Evolutionary conservation across 2,888 invertebrate species (phyloP), one percentile per base, ranked within the genome.

Genomic region (Pammene aurita): DNA sequence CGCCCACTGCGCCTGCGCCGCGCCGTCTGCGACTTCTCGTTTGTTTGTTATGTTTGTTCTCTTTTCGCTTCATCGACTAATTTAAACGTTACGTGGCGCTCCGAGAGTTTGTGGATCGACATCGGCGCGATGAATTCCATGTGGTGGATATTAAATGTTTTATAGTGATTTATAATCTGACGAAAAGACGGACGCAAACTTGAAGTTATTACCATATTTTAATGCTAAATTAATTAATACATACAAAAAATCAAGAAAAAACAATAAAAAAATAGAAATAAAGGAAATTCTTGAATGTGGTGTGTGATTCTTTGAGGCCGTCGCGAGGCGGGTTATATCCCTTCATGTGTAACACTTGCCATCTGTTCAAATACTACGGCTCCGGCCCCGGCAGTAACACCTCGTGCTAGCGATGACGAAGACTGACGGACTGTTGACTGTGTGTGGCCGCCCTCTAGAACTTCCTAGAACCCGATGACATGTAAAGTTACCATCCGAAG

Each of bases 211-310:
- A 90, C 89, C 90, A 88, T 89, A 87, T 88, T 90, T 92, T 93
- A 92, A 93, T 90, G 90, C 93, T 93, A 93, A 93, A 93, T 89
- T 90, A 89, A 91, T 85, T 78, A 84, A 90, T 86, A 88, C 85
- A 87, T 82, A 83, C 77, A 79, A 79, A 85, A 67, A 87, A 89
- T 84, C 78, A 80, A 81, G 84, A 78, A 84, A 84, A 87, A 84
- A 77, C 79, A 80, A 77, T 79, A 86, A 90, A 90, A 90, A 90
- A 90, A 92, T 87, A 86, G 88, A 89, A 93, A 91, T 91, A 92
- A 92, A 92, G 83, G 82, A 87, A 91, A 89, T 87, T 89, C 86
- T 89, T 89, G 84, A 89, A 89, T 85, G 88, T 87, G 87, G 86
- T 90, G 91, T 90, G 89, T 92, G 87, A 92, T 92, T 90, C 73